Conservation (phyloP, 2,113 vertebrate genomes). For the Odocoileus hemionus region DNA sequence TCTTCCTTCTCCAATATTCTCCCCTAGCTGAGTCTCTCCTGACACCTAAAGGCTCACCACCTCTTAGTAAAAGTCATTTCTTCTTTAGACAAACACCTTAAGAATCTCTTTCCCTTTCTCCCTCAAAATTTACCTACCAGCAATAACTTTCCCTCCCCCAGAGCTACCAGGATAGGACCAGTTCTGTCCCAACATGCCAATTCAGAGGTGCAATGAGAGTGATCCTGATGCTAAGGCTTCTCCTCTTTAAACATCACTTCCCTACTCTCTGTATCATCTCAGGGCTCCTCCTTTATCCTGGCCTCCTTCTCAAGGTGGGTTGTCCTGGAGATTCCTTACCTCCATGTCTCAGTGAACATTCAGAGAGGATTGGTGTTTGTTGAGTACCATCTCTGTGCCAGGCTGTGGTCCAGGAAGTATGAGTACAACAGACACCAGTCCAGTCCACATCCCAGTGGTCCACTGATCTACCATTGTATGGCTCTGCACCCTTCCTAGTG, state of each 20-base stretch:
- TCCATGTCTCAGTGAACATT: background rate
- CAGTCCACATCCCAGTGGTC: background rate
- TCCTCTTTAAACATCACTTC: background rate
- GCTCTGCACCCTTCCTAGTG: background rate
- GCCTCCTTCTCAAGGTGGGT: background rate
- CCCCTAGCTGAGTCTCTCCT: background rate
- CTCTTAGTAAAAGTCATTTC: background rate
- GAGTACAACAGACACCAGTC: background rate
- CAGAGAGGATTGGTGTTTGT: background rate
- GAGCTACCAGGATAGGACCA: background rate
- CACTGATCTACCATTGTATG: background rate
- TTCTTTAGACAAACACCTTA: background rate
- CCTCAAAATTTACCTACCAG: background rate
- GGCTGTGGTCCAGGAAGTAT: background rate
- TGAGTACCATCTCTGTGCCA: background rate
- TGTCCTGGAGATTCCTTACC: background rate
- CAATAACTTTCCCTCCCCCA: fast-evolving
- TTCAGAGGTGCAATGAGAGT: background rate
- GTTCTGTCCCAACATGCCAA: background rate
- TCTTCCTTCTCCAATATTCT: background rate
- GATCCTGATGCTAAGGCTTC: background rate
- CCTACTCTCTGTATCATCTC: background rate
- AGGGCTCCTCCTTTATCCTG: background rate
- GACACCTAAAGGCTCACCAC: background rate
- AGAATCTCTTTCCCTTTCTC: background rate